phyloP scores from a whole-genome alignment of 2,888 invertebrate species.

The Theodoxus fluviatilis region DNA sequence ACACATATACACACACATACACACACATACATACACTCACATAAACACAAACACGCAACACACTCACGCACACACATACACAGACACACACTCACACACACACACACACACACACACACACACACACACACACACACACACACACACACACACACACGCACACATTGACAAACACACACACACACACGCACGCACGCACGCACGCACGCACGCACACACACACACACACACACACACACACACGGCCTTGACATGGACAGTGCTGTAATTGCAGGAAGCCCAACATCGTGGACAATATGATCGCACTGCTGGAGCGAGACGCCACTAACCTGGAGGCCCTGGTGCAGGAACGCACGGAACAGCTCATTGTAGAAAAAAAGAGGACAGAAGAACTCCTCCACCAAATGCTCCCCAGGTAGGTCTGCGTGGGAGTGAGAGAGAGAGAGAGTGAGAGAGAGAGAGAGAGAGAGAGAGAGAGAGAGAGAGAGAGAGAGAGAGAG shows the following conservation, averaged over 20 bases:
- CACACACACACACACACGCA: conserved; percentile 15
- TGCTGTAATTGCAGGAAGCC: conserved; percentile 74
- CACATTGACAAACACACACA: conserved; percentile 20
- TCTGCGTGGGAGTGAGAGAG: too few relatives aligned
- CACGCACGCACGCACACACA: conserved; percentile 3
- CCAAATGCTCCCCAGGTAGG: conserved; percentile 65
- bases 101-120: not conserved
- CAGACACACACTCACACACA: conserved; percentile 6
- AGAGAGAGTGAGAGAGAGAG: too few relatives aligned
- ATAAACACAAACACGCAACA: not conserved
- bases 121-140: not conserved
- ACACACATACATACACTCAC: not conserved
- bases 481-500: too few relatives aligned
- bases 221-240: conserved; percentile 8
- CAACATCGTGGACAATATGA: conserved; percentile 97
- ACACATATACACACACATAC: conserved; percentile 4
- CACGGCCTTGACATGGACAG: not conserved
- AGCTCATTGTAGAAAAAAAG: conserved; percentile 92
- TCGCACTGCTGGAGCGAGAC: conserved; percentile 97
- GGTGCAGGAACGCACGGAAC: conserved; percentile 92
- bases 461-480: too few relatives aligned
- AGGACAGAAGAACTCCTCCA: conserved; percentile 88
- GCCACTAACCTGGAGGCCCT: conserved; percentile 92
- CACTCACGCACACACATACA: conserved; percentile 14
- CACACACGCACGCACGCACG: not conserved